Base-by-base conservation (phyloP, 2,113 vertebrate genomes). In the Bagarius yarrelli region DNA sequence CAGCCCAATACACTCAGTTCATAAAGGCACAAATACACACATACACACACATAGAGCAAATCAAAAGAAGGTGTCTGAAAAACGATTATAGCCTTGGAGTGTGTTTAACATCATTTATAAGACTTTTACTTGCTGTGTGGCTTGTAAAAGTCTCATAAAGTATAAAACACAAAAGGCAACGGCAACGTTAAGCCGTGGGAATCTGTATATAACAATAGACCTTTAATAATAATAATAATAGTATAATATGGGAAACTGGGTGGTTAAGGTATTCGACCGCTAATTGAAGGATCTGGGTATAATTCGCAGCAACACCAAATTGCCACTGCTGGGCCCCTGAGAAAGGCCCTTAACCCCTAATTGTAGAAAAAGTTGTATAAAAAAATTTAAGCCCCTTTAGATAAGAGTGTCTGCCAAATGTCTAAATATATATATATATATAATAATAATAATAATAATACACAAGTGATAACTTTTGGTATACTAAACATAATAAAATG, bases 21-120 rank as follows among this genome's bases (percentile, higher is more conserved):
- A 76, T 76, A 76, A 67, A 27, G 61, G 64, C 82, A 27, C 44
- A 78, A 19, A 60, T 27, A 70, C 64, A 67, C 47, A 53, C 27
- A 61, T 34, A 50, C 30, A 78, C 72, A 72, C 40, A 78, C 78
- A 60, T 47, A 32, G 80, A 63, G 60, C 71, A 56, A 63, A 70
- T 60, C 27, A 23, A 75, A 32, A 63, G 71, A 56, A 81, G 59
- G 57, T 81, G 70, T 81, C 21, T 16, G 70, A 44, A 63, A 47
- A 74, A 36, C 27, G 71, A 71, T 64, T 30, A 74, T 70, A 74
- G 69, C 21, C 30, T 55, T 67, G 76, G 52, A 78, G 59, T 57
- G 52, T 57, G 64, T 80, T 71, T 71, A 80, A 71, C 78, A 50
- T 80, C 61, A 71, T 61, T 59, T 72, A 47, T 44, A 80, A 60